A percentile compares a stretch with the other conserved stretches of the same genome.
Conservation (phyloP, 92 coral and sea anemone species). For the Phenganax stokvisi region DNA sequence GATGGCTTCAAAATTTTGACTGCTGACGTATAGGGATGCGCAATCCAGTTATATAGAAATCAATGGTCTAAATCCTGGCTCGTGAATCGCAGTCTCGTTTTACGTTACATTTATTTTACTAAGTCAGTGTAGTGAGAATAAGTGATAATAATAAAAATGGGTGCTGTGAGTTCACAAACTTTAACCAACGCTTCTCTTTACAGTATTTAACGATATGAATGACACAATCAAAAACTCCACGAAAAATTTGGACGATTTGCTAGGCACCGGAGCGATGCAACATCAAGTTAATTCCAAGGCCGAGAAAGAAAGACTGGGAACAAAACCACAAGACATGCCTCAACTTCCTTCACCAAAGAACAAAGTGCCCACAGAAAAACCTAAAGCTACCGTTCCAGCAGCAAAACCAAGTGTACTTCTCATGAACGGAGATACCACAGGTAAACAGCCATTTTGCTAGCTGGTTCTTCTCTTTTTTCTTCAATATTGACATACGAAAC, state of each 20-base stretch:
- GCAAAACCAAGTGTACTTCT: slow-evolving; percentile 28
- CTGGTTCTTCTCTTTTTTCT: not conserved
- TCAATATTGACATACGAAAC: too few species aligned
- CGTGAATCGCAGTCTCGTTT: too few species aligned
- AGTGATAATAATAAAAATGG: not conserved
- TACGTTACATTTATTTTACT: too few species aligned
- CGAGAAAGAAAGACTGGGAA: not conserved
- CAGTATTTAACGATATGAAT: slow-evolving; percentile 33
- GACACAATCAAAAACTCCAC: slow-evolving; percentile 26
- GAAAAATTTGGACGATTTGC: slow-evolving; percentile 34
- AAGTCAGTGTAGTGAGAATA: too few species aligned
- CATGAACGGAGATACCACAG: slow-evolving; percentile 36
- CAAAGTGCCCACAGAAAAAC: not conserved
- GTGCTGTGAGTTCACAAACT: not conserved
- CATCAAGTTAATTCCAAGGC: slow-evolving; percentile 8
- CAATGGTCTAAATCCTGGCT: too few species aligned
- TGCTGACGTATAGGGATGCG: too few species aligned
- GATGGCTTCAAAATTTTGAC: too few species aligned
- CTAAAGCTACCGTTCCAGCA: not conserved
- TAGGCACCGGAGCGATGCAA: not conserved
- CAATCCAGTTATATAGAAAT: too few species aligned
- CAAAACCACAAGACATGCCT: not conserved
- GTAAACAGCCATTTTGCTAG: not conserved
- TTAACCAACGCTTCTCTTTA: not conserved
- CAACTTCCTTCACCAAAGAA: not conserved